Evolutionary conservation across 2,888 invertebrate genomes (phyloP).

Genomic region (Drosophila setosimentum): DNA sequence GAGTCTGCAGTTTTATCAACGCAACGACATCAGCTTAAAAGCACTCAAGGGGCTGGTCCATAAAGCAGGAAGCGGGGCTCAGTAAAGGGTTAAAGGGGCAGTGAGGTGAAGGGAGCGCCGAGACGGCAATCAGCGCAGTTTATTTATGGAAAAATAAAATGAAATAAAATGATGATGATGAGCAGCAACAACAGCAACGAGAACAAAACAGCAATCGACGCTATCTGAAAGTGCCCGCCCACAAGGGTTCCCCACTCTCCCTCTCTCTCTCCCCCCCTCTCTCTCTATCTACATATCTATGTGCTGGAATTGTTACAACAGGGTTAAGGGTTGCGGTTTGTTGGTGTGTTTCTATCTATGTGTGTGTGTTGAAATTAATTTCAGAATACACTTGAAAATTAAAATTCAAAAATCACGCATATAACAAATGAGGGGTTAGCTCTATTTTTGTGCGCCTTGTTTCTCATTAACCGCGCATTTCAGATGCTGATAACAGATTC

Average conservation of each 20-base stretch:
- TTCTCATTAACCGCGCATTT: slow-evolving; percentile 61
- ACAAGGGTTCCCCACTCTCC: slow-evolving; percentile 5
- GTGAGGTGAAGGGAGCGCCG: slow-evolving; percentile 12
- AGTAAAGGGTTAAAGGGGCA: slow-evolving; percentile 59
- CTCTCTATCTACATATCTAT: background rate
- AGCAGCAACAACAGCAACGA: slow-evolving; percentile 50
- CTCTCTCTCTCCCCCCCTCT: background rate
- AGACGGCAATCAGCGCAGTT: slow-evolving; percentile 80
- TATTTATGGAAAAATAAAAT: slow-evolving; percentile 82
- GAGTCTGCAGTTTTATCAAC: slow-evolving; percentile 78
- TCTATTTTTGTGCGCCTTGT: background rate
- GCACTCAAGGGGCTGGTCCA: slow-evolving; percentile 73
- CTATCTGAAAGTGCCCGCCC: slow-evolving; percentile 53
- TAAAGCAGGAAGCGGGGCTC: slow-evolving; percentile 9
- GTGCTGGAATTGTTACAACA: background rate
- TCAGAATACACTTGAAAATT: slow-evolving; percentile 79
- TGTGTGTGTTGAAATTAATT: slow-evolving; percentile 80
- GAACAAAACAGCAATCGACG: slow-evolving; percentile 55
- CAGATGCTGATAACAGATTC: slow-evolving; percentile 64
- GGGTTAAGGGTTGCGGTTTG: slow-evolving; percentile 70
- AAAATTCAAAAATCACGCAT: slow-evolving; percentile 75
- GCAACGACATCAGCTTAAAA: slow-evolving; percentile 78
- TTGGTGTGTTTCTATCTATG: slow-evolving; percentile 3
- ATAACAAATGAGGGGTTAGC: slow-evolving; percentile 9
- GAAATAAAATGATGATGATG: slow-evolving; percentile 81